Conservation (phyloP, 2,113 vertebrate genomes). For the Fregata magnificens region DNA sequence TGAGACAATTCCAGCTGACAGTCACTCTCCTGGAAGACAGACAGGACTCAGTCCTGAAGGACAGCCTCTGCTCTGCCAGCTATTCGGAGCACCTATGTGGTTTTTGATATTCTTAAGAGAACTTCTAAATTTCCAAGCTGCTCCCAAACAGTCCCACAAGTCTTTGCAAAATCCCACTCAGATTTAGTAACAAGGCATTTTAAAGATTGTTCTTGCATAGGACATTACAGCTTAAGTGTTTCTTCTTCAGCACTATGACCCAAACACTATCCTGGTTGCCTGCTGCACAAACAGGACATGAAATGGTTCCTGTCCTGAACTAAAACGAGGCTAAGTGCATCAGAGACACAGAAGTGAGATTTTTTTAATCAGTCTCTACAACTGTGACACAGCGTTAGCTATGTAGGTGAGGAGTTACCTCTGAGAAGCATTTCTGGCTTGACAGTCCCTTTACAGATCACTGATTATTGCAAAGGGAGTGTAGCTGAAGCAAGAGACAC, state of each 20-base stretch:
- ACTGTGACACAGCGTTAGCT: background rate
- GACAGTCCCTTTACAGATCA: background rate
- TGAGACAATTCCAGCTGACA: background rate
- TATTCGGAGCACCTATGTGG: background rate
- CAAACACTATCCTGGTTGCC: background rate
- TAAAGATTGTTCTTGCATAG: background rate
- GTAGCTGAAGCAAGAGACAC: background rate
- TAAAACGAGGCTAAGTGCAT: background rate
- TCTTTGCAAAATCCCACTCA: background rate
- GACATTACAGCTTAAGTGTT: background rate
- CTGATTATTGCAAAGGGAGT: background rate
- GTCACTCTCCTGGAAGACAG: background rate
- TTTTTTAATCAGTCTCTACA: background rate
- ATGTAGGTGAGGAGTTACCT: background rate
- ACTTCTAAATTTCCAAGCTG: background rate
- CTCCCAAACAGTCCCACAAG: background rate
- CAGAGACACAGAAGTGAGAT: background rate
- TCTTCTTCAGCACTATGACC: background rate
- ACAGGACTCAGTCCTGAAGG: background rate
- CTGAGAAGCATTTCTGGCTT: background rate
- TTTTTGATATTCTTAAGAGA: background rate
- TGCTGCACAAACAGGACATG: background rate
- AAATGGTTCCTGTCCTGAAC: background rate
- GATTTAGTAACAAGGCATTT: background rate
- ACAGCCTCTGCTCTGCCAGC: background rate